phyloP scores from a whole-genome alignment of 2,797 vertebrate genomes.

The Neosilurus hyrtlii region DNA sequence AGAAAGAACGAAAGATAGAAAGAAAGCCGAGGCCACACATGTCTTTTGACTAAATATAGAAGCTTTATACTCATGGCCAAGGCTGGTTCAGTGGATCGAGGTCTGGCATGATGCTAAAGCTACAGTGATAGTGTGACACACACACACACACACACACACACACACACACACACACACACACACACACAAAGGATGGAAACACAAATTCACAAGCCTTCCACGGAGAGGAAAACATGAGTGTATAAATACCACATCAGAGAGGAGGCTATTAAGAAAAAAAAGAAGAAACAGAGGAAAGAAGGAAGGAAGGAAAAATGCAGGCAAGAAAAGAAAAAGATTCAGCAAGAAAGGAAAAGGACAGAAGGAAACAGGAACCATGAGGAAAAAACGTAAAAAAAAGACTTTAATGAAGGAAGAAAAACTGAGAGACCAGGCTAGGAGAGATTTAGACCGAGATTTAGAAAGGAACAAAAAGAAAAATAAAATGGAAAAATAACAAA shows the following conservation, averaged over 20 bases:
- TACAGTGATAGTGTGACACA: background rate
- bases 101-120: constrained; percentile 35
- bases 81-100: background rate
- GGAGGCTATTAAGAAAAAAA: constrained; percentile 9
- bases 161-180: background rate
- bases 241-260: constrained; percentile 12
- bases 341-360: background rate
- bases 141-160: background rate
- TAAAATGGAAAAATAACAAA: background rate
- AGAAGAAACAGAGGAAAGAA: background rate
- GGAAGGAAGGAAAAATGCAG: background rate
- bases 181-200: constrained; percentile 17
- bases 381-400: background rate
- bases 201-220: constrained; percentile 20
- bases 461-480: background rate
- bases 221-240: background rate
- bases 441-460: background rate
- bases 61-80: constrained; percentile 19
- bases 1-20: background rate
- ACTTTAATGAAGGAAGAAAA: background rate
- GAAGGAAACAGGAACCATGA: background rate
- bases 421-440: background rate
- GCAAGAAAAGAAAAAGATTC: background rate
- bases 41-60: constrained; percentile 41
- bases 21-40: constrained; percentile 1